Evolutionary conservation across 2,113 vertebrate species (phyloP).

Genomic region (Toxotes jaculatrix): DNA sequence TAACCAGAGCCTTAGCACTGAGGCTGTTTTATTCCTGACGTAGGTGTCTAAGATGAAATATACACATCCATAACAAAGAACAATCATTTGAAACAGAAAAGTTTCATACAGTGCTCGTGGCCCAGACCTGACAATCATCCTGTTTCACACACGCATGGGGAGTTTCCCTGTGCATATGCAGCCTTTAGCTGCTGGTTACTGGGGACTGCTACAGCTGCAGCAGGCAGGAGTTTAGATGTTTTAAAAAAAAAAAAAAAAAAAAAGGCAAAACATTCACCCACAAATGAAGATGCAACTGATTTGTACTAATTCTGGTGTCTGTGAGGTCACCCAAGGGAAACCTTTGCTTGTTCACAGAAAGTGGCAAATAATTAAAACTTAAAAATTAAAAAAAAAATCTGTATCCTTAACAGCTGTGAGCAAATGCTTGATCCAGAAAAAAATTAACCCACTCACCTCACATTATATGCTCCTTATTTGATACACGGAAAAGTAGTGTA

Average conservation of each 20-base stretch:
- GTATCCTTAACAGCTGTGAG: background rate
- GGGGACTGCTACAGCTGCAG: background rate
- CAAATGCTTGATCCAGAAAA: background rate
- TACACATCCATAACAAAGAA: background rate
- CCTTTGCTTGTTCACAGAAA: too few relatives aligned
- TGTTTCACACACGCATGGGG: background rate
- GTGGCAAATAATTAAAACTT: background rate
- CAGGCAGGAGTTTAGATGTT: too few relatives aligned
- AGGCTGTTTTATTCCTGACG: constrained; percentile 3
- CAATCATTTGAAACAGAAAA: background rate
- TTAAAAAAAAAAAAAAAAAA: too few relatives aligned
- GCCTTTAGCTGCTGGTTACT: constrained; percentile 3
- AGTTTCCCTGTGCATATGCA: too few relatives aligned
- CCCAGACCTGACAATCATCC: background rate
- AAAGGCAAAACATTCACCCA: background rate
- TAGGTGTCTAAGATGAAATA: constrained; percentile 12
- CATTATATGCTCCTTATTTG: background rate
- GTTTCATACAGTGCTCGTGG: constrained; percentile 11
- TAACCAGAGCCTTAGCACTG: too few relatives aligned
- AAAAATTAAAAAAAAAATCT: too few relatives aligned
- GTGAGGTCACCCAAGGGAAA: background rate
- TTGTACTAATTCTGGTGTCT: background rate
- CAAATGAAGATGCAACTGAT: background rate
- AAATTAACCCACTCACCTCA: background rate
- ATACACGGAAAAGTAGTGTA: background rate